Evolutionary conservation across 1,140 invertebrate species (phyloP).

Genomic region (Leptinotarsa undecemlineata): DNA sequence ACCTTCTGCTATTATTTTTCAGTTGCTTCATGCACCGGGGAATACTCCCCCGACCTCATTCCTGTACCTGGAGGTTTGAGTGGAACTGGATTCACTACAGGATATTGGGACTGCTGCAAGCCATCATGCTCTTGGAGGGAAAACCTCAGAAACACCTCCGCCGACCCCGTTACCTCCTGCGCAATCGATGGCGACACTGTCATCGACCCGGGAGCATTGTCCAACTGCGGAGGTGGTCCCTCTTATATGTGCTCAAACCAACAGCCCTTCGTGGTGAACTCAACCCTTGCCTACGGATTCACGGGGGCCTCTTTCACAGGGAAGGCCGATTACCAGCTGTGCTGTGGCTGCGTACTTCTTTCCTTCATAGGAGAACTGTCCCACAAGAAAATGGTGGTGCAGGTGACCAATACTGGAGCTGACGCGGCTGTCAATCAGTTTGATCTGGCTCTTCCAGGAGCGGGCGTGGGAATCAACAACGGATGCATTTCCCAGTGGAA

Average conservation of each 20-base stretch:
- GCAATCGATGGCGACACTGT: neutral
- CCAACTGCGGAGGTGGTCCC: neutral
- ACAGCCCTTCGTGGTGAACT: conserved; percentile 14
- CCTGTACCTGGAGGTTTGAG: conserved; percentile 15
- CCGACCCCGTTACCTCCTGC: conserved; percentile 26
- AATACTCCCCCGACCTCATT: neutral
- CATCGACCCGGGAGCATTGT: neutral
- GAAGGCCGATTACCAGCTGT: neutral
- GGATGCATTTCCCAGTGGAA: conserved; percentile 23
- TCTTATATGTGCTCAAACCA: conserved; percentile 11
- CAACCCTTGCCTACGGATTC: conserved; percentile 13
- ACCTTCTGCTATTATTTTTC: neutral
- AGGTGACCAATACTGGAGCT: conserved; percentile 20
- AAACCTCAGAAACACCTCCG: conserved; percentile 20
- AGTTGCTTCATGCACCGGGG: neutral
- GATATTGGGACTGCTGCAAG: conserved; percentile 41
- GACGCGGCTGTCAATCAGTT: conserved; percentile 19
- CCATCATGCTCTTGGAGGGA: conserved; percentile 35
- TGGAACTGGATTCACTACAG: conserved; percentile 28
- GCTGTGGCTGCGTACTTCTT: conserved; percentile 25
- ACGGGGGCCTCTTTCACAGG: conserved; percentile 7
- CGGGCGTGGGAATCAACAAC: conserved; percentile 20
- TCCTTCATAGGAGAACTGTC: conserved; percentile 21
- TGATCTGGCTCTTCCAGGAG: conserved; percentile 27
- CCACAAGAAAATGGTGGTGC: conserved; percentile 21